Percentiles rank a stretch among this genome's conserved stretches.
phyloP scores from a whole-genome alignment of 2,797 vertebrate species.

The Eospalax fontanierii region DNA sequence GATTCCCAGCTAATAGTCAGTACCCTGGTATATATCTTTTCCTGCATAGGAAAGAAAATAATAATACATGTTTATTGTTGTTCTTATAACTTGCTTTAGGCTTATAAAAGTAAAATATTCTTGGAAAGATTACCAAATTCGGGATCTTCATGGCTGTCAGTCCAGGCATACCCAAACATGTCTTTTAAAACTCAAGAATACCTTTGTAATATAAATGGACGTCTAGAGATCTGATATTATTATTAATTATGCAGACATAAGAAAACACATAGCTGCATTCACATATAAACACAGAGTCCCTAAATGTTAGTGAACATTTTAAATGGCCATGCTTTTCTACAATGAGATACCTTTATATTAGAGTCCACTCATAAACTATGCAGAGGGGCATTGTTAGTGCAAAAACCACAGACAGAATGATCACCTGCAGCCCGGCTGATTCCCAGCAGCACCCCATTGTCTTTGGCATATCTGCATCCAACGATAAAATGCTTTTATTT shows the following conservation, averaged over 20 bases:
- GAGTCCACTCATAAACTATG: background rate
- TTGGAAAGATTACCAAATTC: constrained; percentile 41
- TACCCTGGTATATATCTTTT: background rate
- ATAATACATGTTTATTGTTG: background rate
- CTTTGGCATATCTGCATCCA: constrained; percentile 50
- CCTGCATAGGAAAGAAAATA: constrained; percentile 23
- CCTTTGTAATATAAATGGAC: constrained; percentile 14
- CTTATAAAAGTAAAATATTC: background rate
- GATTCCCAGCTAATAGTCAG: background rate
- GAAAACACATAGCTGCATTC: constrained; percentile 27
- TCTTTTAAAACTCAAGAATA: constrained; percentile 52
- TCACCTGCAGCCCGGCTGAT: background rate
- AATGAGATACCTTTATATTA: background rate
- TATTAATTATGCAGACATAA: background rate
- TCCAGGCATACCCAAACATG: background rate
- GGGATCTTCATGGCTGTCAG: background rate
- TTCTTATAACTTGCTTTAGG: constrained; percentile 19
- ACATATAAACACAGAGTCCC: background rate
- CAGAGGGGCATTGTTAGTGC: background rate
- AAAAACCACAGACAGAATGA: background rate
- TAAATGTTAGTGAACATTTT: constrained; percentile 37
- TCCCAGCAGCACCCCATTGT: constrained; percentile 15
- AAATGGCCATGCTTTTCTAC: background rate
- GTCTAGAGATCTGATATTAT: constrained; percentile 32
- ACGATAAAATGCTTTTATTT: constrained; percentile 35